These are phyloP conservation scores for Notolepis coatsorum DNA, from an alignment of 2,797 vertebrate genomes.

Conservation along the genomic window DNA sequence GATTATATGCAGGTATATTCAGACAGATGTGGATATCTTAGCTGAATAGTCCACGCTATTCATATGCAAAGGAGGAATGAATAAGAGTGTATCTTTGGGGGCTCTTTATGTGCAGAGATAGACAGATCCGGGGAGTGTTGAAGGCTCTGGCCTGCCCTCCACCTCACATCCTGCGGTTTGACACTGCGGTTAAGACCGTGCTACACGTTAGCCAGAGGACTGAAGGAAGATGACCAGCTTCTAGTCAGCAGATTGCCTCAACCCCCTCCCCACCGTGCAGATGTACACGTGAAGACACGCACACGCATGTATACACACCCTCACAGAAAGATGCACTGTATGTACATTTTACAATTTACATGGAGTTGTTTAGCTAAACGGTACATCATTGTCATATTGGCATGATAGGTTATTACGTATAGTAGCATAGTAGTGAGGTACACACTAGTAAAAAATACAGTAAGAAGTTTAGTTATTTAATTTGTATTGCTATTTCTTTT, in stretches of 20 bases:
- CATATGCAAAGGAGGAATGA: conserved; percentile 77
- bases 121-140: conserved; percentile 51
- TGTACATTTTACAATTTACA: no score
- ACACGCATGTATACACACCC: not conserved
- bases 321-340: not conserved
- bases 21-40: not conserved
- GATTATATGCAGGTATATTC: not conserved
- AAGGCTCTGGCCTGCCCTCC: conserved; percentile 34
- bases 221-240: not conserved
- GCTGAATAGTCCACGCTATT: conserved; percentile 63
- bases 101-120: conserved; percentile 33
- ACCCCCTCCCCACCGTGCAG: not conserved
- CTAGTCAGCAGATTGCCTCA: conserved; percentile 11
- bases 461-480: no score
- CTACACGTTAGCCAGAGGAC: conserved; percentile 14
- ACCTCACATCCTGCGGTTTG: conserved; percentile 25
- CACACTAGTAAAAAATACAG: no score
- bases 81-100: conserved; percentile 69
- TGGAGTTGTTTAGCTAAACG: no score
- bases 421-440: no score
- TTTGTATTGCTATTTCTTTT: no score
- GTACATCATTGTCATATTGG: no score
- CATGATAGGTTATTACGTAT: no score
- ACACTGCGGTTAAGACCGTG: conserved; percentile 8
- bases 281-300: not conserved